Conservation (phyloP, 2,797 vertebrate species). For the Gallinago nigripennis region DNA sequence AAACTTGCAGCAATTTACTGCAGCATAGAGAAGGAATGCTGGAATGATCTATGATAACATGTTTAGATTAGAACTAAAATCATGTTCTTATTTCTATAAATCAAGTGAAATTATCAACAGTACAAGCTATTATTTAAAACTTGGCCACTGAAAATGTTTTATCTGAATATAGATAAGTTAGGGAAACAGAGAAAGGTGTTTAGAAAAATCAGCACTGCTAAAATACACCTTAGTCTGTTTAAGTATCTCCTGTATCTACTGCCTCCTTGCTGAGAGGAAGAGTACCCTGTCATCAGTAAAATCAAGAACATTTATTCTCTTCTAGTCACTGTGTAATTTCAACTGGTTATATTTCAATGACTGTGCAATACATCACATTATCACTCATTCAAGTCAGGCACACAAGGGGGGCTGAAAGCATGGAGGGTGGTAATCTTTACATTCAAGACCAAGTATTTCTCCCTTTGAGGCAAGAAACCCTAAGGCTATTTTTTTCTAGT, state of each 20-base stretch:
- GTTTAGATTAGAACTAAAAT: neutral
- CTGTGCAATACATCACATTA: neutral
- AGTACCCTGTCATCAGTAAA: neutral
- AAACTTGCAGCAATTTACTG: neutral
- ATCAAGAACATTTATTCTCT: neutral
- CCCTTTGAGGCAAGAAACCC: neutral
- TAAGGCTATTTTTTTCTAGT: neutral
- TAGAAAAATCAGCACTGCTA: neutral
- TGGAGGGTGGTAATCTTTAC: neutral
- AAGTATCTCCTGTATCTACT: neutral
- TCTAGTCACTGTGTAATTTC: neutral
- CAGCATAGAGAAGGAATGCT: neutral
- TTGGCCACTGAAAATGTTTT: neutral
- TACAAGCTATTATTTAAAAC: neutral
- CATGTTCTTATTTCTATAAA: neutral
- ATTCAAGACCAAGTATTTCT: neutral
- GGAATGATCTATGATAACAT: neutral
- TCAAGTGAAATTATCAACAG: neutral
- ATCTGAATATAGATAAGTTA: neutral
- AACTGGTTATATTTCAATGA: neutral
- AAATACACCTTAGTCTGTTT: neutral
- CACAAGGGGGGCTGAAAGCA: neutral
- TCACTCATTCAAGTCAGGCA: neutral
- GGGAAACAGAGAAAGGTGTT: neutral
- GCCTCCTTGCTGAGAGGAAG: neutral